Base-by-base conservation (phyloP, 2,113 vertebrate species). In the Limanda limanda region DNA sequence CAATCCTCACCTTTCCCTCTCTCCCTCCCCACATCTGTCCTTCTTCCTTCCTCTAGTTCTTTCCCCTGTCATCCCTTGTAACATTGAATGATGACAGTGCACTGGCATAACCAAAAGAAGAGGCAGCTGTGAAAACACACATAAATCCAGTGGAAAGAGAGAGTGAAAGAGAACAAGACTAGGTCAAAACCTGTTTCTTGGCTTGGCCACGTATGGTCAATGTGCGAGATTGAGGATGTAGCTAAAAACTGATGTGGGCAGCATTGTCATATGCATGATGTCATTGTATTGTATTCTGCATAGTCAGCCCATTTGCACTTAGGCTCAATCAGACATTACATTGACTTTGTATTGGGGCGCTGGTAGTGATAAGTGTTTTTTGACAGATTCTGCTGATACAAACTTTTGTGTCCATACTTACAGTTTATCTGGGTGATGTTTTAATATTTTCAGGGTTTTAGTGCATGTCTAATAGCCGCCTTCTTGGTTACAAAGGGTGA, bases 51-150 rank as follows among this genome's bases (percentile, higher is more conserved):
- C 77, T 68, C 45, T 58, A 0, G 47, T 31, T 27, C 27, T 48
- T 61, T 62, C 51, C 56, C 18, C 51, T 69, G 59, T 71, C 73
- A 59, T 57, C 42, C 64, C 23, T 63, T 24, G 13, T 37, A 68
- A 42, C n/a, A 27, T 25, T 71, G 55, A 69, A 47, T 42, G 17
- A 72, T 73, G 62, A 66, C n/a, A 37, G 57, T 35, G 55, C 42
- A 58, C 37, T 75, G 48, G 65, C 55, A 56, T 42, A 54, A 37
- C 25, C 24, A 23, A 14, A 14, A 40, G 24, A 15, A 54, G 47
- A 62, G n/a, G 35, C 83, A 81, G 60, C 78, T 74, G 82, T 52
- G 17, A 72, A 79, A 84, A 76, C 76, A 78, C 76, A 78, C 31
- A 27, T 5, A 63, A 48, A 51, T 55, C 10, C 4, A 59, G 14